Evolutionary conservation across 2,888 invertebrate species (phyloP), one percentile per base, ranked within the genome.

Genomic region (Mamestra brassicae): DNA sequence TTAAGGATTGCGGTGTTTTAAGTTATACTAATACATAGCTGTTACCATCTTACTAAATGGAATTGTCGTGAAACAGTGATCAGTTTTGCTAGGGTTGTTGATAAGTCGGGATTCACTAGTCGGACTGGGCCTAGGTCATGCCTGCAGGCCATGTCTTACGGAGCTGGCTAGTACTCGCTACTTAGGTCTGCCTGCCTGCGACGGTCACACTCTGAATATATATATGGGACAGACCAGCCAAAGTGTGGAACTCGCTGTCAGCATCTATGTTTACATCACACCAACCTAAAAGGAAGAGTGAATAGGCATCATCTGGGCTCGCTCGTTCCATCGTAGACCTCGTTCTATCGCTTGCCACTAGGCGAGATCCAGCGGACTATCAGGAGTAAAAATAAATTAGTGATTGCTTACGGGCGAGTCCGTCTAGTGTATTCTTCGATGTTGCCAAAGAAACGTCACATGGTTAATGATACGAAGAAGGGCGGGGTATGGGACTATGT

Each of bases 401-500:
- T 38, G 38, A 38, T 4, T 60, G 17, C 38, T 17, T 60, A 10
- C 2, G 36, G 54, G 1, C 38, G 17, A 42, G 61, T 45, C 45
- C 45, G 3, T 7, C 7, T 62, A 15, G 15, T 45, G 26, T 45
- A 45, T 13, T 26, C 7, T 6, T 62, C 7, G 6, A 45, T 62
- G 42, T 26, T 5, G 42, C 11, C n/a, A n/a, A 57, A n/a, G 38
- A 60, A 17, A 10, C 26, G 8, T 60, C 10, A 15, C 13, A 62
- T 36, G 62, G 69, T 68, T 55, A 50, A 50, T 78, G 1, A 66
- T 36, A 74, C 52, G 50, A 63, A 50, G 13, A 76, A 74, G 52
- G 80, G 71, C 62, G 72, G 65, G 8, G 74, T 76, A 55, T 87
- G 82, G 86, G 34, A 76, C 36, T 81, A 73, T 83, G 74, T 81